Conservation (phyloP, 92 coral and sea anemone species). For the Porites rus region DNA sequence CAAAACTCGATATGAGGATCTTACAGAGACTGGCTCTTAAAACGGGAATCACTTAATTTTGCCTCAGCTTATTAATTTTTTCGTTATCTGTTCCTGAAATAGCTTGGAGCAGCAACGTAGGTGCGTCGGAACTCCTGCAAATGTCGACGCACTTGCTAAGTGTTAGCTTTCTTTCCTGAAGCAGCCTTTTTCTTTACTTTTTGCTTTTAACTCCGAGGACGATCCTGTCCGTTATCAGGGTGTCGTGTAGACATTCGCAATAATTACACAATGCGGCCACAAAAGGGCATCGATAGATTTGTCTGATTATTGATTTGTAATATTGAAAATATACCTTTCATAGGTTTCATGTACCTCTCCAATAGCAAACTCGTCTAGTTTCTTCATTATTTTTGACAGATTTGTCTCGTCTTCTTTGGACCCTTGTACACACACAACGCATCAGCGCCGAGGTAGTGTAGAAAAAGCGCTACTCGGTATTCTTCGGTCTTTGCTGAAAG, state of each 20-base stretch:
- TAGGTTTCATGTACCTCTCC: conserved; percentile 66
- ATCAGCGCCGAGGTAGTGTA: conserved; percentile 57
- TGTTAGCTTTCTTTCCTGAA: conserved; percentile 42
- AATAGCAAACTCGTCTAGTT: conserved; percentile 63
- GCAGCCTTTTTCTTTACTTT: conserved; percentile 22
- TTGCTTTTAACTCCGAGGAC: conserved; percentile 41
- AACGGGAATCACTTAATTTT: conserved; percentile 5
- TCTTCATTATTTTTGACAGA: conserved; percentile 30
- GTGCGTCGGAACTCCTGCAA: conserved; percentile 44
- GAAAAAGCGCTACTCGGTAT: conserved; percentile 56
- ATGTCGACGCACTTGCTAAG: conserved; percentile 56
- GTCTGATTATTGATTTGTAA: conserved; percentile 32
- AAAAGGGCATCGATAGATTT: conserved; percentile 52
- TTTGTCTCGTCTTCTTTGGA: conserved; percentile 14
- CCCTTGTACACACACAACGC: conserved; percentile 41
- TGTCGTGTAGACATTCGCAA: conserved; percentile 49
- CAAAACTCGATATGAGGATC: too few species aligned
- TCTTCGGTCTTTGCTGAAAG: conserved; percentile 33
- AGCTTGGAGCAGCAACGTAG: conserved; percentile 21
- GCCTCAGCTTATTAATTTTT: neutral
- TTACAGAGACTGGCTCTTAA: too few species aligned
- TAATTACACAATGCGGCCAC: conserved; percentile 56
- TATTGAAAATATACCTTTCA: conserved; percentile 60
- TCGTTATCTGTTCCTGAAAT: conserved; percentile 13
- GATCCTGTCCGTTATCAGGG: conserved; percentile 53